phyloP scores from a whole-genome alignment of 2,113 vertebrate genomes.

The Sinocyclocheilus maitianheensis region DNA sequence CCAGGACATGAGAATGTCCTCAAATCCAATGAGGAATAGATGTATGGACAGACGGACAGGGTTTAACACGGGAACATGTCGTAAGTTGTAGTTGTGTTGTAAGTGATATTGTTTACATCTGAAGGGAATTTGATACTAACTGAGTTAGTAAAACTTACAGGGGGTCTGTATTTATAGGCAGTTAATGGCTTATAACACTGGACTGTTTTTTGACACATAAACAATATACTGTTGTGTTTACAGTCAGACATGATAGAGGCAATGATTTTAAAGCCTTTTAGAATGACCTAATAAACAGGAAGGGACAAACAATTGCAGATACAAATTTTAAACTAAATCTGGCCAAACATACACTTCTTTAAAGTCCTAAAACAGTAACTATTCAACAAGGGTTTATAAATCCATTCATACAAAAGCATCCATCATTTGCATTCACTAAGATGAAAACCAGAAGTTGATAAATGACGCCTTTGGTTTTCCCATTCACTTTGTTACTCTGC shows the following conservation, averaged over 20 bases:
- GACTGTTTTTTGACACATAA: background rate
- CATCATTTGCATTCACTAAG: background rate
- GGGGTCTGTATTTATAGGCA: background rate
- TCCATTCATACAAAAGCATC: background rate
- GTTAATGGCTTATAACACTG: background rate
- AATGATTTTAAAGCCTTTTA: background rate
- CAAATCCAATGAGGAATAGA: background rate
- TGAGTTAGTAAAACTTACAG: background rate
- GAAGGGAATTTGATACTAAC: background rate
- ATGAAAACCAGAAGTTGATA: conserved; percentile 21
- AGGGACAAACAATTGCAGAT: background rate
- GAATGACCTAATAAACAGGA: background rate
- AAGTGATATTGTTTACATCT: conserved; percentile 3
- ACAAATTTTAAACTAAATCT: background rate
- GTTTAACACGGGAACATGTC: background rate
- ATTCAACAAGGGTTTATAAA: background rate
- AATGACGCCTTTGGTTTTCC: conserved; percentile 34
- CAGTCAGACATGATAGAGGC: too few relatives aligned
- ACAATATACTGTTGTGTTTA: background rate
- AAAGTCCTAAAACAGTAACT: background rate
- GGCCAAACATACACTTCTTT: background rate
- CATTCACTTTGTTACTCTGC: background rate
- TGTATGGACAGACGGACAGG: background rate
- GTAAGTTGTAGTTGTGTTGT: background rate
- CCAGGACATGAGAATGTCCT: background rate